Conservation (phyloP, 2,888 invertebrate genomes). For the Cryptus viduatorius region DNA sequence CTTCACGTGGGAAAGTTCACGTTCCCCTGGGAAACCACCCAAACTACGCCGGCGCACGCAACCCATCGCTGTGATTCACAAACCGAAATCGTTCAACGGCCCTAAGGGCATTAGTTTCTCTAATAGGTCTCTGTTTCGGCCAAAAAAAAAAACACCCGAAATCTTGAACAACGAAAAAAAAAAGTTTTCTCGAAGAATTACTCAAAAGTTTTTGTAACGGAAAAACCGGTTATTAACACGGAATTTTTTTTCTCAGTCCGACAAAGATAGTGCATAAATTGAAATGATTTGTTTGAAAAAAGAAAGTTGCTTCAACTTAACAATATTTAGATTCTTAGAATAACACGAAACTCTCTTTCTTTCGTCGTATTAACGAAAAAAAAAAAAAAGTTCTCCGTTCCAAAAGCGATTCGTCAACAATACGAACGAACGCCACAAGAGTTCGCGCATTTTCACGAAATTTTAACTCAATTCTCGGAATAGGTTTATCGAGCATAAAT, state of each 20-base stretch:
- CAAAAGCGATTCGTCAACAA: background rate
- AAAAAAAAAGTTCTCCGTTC: background rate
- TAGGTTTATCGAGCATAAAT: background rate
- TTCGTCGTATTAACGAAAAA: background rate
- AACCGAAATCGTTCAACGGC: slow-evolving; percentile 19
- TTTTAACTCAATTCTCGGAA: background rate
- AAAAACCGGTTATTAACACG: no score
- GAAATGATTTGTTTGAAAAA: no score
- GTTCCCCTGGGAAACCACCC: slow-evolving; percentile 62
- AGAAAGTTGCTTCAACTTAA: no score
- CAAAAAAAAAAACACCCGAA: background rate
- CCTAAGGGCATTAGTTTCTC: background rate
- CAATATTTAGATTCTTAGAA: no score
- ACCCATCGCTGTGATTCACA: slow-evolving; percentile 21
- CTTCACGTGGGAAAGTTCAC: slow-evolving; percentile 68
- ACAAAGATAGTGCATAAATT: no score
- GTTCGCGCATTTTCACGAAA: background rate
- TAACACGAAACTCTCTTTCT: background rate
- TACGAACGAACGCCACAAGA: background rate
- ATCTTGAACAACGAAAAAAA: no score
- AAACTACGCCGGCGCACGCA: slow-evolving; percentile 51
- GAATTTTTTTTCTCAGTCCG: no score
- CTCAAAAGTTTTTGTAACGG: no score
- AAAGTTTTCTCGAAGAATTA: no score
- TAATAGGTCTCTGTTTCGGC: background rate